Evolutionary conservation across 35 echinoderm and acorn worm genomes (phyloP).

Genomic region (Lytechinus variegatus): DNA sequence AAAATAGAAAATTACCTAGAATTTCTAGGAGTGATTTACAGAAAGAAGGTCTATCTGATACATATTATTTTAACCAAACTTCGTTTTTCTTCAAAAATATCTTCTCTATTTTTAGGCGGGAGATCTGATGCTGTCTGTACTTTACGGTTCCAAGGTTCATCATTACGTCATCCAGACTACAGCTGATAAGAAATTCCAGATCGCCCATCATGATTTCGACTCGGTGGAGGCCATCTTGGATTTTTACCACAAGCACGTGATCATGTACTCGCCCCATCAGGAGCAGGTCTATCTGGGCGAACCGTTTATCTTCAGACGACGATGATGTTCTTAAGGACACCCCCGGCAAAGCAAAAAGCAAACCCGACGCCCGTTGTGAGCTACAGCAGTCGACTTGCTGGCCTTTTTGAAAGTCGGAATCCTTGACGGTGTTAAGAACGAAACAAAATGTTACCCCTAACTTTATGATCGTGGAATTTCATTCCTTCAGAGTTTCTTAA

Average conservation of each 20-base stretch:
- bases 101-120: conserved; percentile 65
- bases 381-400: no score
- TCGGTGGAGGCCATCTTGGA: conserved; percentile 89
- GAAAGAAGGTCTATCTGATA: background rate
- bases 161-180: conserved; percentile 92
- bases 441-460: no score
- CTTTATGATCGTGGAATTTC: no score
- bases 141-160: conserved; percentile 88
- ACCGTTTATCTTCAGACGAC: conserved; percentile 71
- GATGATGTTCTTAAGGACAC: background rate
- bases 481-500: no score
- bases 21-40: background rate
- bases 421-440: no score
- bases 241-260: conserved; percentile 91
- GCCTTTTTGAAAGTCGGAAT: no score
- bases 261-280: conserved; percentile 90
- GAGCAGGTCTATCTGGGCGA: conserved; percentile 86
- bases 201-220: conserved; percentile 87
- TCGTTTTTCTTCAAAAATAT: background rate
- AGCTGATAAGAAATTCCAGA: conserved; percentile 73
- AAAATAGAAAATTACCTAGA: background rate
- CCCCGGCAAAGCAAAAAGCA: background rate
- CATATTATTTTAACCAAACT: background rate
- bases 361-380: background rate
- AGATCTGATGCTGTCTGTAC: conserved; percentile 89